A percentile compares a stretch with the other conserved stretches of the same genome.
Evolutionary conservation across 1,140 invertebrate species (phyloP).

Genomic region (Paraescarpia echinospica): DNA sequence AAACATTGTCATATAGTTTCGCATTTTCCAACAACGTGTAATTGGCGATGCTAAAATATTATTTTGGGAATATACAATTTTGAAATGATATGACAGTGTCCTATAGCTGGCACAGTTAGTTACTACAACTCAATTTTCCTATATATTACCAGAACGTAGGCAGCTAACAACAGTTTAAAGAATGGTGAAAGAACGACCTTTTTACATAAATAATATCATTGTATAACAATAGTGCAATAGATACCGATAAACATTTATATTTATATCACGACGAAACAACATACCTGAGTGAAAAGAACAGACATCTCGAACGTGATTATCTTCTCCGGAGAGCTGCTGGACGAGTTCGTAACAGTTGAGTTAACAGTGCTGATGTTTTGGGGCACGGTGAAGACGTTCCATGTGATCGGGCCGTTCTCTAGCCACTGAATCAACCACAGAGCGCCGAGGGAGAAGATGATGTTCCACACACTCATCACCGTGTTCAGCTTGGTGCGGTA

Average conservation of each 20-base stretch:
- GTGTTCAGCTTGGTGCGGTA: slow-evolving; percentile 12
- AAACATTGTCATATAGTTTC: background rate
- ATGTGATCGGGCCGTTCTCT: background rate
- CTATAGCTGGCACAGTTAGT: background rate
- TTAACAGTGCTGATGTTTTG: background rate
- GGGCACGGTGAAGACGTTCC: background rate
- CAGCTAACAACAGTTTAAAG: background rate
- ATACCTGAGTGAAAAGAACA: background rate
- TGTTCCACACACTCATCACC: background rate
- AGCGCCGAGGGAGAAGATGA: background rate
- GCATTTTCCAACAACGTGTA: too few relatives aligned
- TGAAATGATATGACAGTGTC: background rate
- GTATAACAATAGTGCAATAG: too few relatives aligned
- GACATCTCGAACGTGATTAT: background rate
- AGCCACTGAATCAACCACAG: background rate
- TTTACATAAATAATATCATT: too few relatives aligned
- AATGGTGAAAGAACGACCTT: too few relatives aligned
- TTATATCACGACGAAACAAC: background rate
- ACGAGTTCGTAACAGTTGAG: too few relatives aligned
- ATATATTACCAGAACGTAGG: background rate
- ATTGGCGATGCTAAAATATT: background rate
- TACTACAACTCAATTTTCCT: background rate
- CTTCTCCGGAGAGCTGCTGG: too few relatives aligned
- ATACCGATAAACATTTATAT: too few relatives aligned
- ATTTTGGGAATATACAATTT: background rate